Percentiles rank a stretch among this genome's conserved stretches.
Evolutionary conservation across 2,113 vertebrate genomes (phyloP).

Genomic region (Anarrhichthys ocellatus): DNA sequence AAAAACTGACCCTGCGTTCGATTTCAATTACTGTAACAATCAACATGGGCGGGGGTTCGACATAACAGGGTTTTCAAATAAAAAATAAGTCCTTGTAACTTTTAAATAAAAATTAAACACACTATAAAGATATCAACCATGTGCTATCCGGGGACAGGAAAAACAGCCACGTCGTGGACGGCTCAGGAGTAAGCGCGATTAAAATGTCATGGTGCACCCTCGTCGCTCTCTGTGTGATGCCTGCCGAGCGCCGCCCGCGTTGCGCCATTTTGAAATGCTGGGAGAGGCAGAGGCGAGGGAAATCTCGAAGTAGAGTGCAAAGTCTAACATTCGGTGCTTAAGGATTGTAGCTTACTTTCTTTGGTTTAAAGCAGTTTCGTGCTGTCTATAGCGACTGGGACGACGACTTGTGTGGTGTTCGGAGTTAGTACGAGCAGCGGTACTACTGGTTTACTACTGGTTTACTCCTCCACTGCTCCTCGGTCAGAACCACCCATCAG

Average conservation of each 20-base stretch:
- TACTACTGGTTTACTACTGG: slow-evolving; percentile 29
- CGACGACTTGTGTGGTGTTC: not conserved
- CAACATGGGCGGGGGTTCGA: slow-evolving; percentile 40
- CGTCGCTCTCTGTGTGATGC: slow-evolving; percentile 16
- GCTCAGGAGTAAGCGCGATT: not conserved
- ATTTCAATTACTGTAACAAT: not conserved
- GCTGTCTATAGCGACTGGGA: no score
- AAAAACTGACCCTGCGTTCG: slow-evolving; percentile 31
- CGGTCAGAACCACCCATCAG: slow-evolving; percentile 63
- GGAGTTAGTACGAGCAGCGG: not conserved
- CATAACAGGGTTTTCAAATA: not conserved
- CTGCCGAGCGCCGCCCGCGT: slow-evolving; percentile 59
- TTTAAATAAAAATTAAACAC: not conserved
- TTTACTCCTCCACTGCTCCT: slow-evolving; percentile 42
- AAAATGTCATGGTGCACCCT: not conserved
- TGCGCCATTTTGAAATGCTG: slow-evolving; percentile 84
- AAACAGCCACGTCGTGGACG: not conserved
- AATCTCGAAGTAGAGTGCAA: slow-evolving; percentile 74
- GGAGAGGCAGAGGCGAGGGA: slow-evolving; percentile 72
- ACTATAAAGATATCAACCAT: rapidly evolving
- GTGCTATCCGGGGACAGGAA: not conserved
- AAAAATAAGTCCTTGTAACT: not conserved
- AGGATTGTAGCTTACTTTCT: slow-evolving; percentile 4
- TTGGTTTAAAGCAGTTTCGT: not conserved
- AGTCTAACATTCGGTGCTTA: slow-evolving; percentile 52